phyloP scores from a whole-genome alignment of 1,140 invertebrate species.

The Branchinecta lynchi region DNA sequence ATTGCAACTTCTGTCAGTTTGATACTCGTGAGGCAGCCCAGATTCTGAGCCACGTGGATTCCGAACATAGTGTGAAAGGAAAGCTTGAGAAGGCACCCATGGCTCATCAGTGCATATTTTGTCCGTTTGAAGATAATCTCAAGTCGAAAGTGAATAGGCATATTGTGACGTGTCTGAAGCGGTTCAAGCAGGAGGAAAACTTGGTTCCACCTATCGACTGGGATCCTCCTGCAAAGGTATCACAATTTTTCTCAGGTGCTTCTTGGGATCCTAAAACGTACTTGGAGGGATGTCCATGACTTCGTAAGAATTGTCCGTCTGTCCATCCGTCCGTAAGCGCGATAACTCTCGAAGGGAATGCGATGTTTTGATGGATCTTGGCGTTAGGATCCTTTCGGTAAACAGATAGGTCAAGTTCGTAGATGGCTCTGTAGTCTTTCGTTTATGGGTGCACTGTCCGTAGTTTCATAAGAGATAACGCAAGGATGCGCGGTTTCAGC shows the following conservation, averaged over 20 bases:
- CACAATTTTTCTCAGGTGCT: slow-evolving; percentile 30
- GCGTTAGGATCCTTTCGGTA: too few species aligned
- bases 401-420: too few species aligned
- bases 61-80: slow-evolving; percentile 63
- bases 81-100: slow-evolving; percentile 65
- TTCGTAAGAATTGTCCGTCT: too few species aligned
- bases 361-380: too few species aligned
- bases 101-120: slow-evolving; percentile 81
- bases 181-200: slow-evolving; percentile 72
- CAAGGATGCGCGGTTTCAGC: too few species aligned
- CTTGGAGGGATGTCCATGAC: too few species aligned
- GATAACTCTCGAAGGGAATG: too few species aligned
- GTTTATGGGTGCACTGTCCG: too few species aligned
- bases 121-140: slow-evolving; percentile 84
- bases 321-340: too few species aligned
- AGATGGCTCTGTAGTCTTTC: too few species aligned
- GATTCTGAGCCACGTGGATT: slow-evolving; percentile 81
- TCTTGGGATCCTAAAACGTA: too few species aligned
- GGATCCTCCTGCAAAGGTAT: slow-evolving; percentile 83
- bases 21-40: slow-evolving; percentile 67
- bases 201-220: slow-evolving; percentile 67
- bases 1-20: slow-evolving; percentile 69
- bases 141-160: slow-evolving; percentile 83
- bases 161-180: slow-evolving; percentile 71
- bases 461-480: too few species aligned